Evolutionary conservation across 2,797 vertebrate species (phyloP).

Genomic region (Hafferia zeledoni): DNA sequence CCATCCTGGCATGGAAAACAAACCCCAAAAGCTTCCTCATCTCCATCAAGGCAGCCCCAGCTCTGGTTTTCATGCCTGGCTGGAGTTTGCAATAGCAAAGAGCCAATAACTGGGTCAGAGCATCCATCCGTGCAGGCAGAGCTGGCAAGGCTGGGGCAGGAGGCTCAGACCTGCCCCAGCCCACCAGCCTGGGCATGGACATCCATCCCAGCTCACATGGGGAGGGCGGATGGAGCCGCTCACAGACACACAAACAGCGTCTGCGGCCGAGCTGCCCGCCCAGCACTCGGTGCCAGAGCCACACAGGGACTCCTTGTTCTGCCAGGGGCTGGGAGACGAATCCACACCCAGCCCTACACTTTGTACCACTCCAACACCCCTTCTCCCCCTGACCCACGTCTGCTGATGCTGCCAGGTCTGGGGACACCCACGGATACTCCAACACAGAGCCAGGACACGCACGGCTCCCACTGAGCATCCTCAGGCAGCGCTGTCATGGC

Average conservation of each 20-base stretch:
- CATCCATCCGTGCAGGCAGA: conserved; percentile 1
- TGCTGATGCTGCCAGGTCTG: rapidly evolving
- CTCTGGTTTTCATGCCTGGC: conserved; percentile 25
- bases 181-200: not conserved
- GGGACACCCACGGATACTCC: rapidly evolving
- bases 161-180: not conserved
- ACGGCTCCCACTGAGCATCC: rapidly evolving
- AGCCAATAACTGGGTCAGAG: conserved; percentile 36
- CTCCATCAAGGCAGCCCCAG: not conserved
- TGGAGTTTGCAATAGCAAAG: not conserved
- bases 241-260: not conserved
- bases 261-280: not conserved
- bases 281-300: not conserved
- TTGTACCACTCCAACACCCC: not conserved
- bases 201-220: rapidly evolving
- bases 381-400: rapidly evolving
- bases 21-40: not conserved
- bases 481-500: rapidly evolving
- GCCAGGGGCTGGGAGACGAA: not conserved
- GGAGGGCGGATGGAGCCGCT: not conserved
- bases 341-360: not conserved
- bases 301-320: conserved; percentile 21
- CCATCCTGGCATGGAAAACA: not conserved
- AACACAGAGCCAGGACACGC: rapidly evolving
- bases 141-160: not conserved